These are phyloP conservation scores for Aphidius colemani DNA, from an alignment of 2,888 invertebrate genomes.

Conservation along the genomic window DNA sequence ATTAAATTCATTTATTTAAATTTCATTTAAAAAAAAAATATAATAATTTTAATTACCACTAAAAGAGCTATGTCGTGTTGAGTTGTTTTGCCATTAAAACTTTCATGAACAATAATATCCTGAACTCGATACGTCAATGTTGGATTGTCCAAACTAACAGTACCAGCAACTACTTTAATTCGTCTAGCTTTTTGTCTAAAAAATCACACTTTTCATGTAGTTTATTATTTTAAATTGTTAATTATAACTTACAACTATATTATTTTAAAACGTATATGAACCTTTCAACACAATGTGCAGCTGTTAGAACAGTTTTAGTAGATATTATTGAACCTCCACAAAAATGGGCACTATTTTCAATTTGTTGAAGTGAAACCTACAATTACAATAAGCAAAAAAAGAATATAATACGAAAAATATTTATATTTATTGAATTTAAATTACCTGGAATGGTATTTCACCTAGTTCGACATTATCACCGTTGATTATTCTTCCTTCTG, in stretches of 20 bases:
- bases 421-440: background rate
- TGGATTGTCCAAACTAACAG: slow-evolving; percentile 30
- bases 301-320: slow-evolving; percentile 41
- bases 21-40: too few species aligned
- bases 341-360: slow-evolving; percentile 30
- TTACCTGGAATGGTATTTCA: slow-evolving; percentile 49
- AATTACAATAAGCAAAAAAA: background rate
- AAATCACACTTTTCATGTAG: background rate
- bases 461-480: slow-evolving; percentile 40
- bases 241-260: too few species aligned
- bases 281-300: slow-evolving; percentile 43
- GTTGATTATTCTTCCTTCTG: slow-evolving; percentile 28
- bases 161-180: slow-evolving; percentile 39
- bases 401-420: background rate
- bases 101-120: slow-evolving; percentile 35
- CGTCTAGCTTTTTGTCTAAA: slow-evolving; percentile 11
- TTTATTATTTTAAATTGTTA: background rate
- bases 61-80: slow-evolving; percentile 49
- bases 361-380: slow-evolving; percentile 41
- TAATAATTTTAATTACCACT: slow-evolving; percentile 25
- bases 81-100: slow-evolving; percentile 26
- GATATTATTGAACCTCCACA: slow-evolving; percentile 43
- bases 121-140: slow-evolving; percentile 21
- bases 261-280: slow-evolving; percentile 21
- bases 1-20: too few species aligned